These are phyloP conservation scores for Phymastichus coffea DNA, from an alignment of 1,140 invertebrate species.

Conservation along the genomic window DNA sequence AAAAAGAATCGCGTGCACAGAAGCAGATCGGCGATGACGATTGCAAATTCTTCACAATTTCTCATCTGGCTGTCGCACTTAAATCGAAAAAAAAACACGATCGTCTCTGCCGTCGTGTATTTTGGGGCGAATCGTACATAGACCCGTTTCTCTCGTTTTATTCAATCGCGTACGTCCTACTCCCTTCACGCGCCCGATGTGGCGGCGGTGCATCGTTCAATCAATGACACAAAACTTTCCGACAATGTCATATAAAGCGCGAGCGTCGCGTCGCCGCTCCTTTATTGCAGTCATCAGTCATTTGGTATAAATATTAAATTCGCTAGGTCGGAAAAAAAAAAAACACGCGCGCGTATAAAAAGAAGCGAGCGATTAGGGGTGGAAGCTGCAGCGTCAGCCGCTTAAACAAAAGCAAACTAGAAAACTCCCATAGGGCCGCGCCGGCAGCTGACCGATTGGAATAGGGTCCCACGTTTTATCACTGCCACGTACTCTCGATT, in stretches of 20 bases:
- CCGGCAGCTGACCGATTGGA: slow-evolving; percentile 23
- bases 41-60: slow-evolving; percentile 25
- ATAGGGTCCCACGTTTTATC: neutral
- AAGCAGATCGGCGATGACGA: too few species aligned
- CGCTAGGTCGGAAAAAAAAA: neutral
- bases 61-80: slow-evolving; percentile 19
- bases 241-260: slow-evolving; percentile 19
- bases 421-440: neutral
- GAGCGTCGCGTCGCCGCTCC: slow-evolving; percentile 14
- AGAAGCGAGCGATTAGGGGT: neutral
- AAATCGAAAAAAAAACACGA: slow-evolving; percentile 5
- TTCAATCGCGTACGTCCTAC: neutral
- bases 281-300: slow-evolving; percentile 31
- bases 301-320: slow-evolving; percentile 34
- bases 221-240: slow-evolving; percentile 31
- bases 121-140: neutral
- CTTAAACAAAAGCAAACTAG: slow-evolving; percentile 16
- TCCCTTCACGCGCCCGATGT: slow-evolving; percentile 2
- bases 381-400: slow-evolving; percentile 20
- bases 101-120: slow-evolving; percentile 17
- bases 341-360: neutral
- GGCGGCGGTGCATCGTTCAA: slow-evolving; percentile 16
- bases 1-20: slow-evolving; percentile 4
- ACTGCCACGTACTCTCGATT: slow-evolving; percentile 1
- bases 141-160: neutral